Base-by-base conservation (phyloP, 2,888 invertebrate species). In the Harmothoe impar region DNA sequence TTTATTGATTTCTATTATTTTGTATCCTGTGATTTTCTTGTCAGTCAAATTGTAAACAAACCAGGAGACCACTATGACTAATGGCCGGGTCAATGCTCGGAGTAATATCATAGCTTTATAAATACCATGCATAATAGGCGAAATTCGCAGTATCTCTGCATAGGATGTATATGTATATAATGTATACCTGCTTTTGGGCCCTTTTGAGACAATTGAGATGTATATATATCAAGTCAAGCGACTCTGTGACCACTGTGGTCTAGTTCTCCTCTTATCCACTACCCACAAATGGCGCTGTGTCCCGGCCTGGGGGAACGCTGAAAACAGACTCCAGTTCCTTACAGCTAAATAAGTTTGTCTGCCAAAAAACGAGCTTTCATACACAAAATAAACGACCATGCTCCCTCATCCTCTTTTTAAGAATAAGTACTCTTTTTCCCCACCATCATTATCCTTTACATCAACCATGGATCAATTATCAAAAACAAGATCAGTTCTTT, bases 401-500 rank as follows among this genome's bases (percentile, higher is more conserved):
- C 23, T n/a, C 15, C 62, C 62, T 23, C 62, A n/a, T 62, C 62
- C 7, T 29, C 17, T 81, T 81, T 33, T 81, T 33, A 33, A 43
- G 23, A 15, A 35, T 35, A 35, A 43, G 31, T 81, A 23, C n/a
- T 35, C 35, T 81, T 81, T 81, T 81, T 81, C 81, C 68, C 43
- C 12, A 35, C 43, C 81, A 81, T 43, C 81, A 81, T 81, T 81
- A 81, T 81, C 81, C 81, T 81, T 81, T 35, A 43, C 81, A 81
- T 81, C 81, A 81, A 35, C 81, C 33, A 33, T 81, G 81, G 81
- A 33, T 81, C 81, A 81, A 81, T 81, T 81, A 81, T 81, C 35
- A 81, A 81, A 81, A 81, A 81, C 17, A 23, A 35, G 81, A 17
- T 35, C 81, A 0, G 0, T 72, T 81, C 43, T n/a, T 81, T 81